phyloP scores from a whole-genome alignment of 1,140 invertebrate genomes.

The Drosophila sulfurigaster region DNA sequence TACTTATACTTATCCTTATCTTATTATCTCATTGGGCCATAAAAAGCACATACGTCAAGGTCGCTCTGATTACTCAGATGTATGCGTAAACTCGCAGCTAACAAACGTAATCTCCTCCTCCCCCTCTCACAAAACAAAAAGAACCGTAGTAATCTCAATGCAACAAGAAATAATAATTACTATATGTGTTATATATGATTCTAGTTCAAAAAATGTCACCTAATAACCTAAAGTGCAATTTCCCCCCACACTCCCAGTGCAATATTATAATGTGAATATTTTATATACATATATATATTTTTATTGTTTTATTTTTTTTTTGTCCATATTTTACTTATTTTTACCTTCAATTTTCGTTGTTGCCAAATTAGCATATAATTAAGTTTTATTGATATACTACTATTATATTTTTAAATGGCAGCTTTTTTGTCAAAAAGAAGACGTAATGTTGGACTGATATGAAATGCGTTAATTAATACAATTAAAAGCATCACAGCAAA shows the following conservation, averaged over 20 bases:
- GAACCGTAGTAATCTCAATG: slow-evolving; percentile 44
- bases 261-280: slow-evolving; percentile 53
- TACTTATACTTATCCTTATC: slow-evolving; percentile 30
- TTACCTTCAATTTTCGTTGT: slow-evolving; percentile 59
- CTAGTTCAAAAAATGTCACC: slow-evolving; percentile 59
- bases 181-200: slow-evolving; percentile 54
- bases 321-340: slow-evolving; percentile 4
- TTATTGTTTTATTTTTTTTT: slow-evolving; percentile 23
- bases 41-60: slow-evolving; percentile 36
- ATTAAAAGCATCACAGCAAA: slow-evolving; percentile 52
- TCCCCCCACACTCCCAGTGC: slow-evolving; percentile 52
- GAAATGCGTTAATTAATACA: slow-evolving; percentile 52
- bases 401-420: slow-evolving; percentile 14
- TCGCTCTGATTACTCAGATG: slow-evolving; percentile 31
- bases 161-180: slow-evolving; percentile 27
- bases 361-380: slow-evolving; percentile 79
- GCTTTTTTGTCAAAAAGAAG: slow-evolving; percentile 36
- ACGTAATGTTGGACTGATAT: slow-evolving; percentile 68
- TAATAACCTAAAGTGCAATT: slow-evolving; percentile 75
- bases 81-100: slow-evolving; percentile 47
- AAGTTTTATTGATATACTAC: slow-evolving; percentile 64
- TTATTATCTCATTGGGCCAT: slow-evolving; percentile 75
- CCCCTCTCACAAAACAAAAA: too few relatives aligned
- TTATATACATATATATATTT: slow-evolving; percentile 7
- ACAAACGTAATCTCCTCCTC: slow-evolving; percentile 46